Base-by-base conservation (phyloP, 1,140 invertebrate genomes). In the Thrips palmi region DNA sequence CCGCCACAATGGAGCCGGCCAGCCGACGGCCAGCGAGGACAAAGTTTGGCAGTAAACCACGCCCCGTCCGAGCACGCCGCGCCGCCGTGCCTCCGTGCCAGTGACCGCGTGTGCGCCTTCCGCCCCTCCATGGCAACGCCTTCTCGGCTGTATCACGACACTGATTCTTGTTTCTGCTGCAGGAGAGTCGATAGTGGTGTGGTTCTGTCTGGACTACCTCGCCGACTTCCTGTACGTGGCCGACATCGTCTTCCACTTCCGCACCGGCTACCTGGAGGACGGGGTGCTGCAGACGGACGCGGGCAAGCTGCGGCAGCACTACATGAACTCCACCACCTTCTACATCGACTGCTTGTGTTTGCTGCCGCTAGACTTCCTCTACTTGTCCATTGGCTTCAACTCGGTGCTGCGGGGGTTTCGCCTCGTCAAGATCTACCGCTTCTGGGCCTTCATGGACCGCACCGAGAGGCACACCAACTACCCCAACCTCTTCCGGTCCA, bases 381-480 rank as follows among this genome's bases (percentile, higher is more conserved):
- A 97, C 63, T 67, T 97, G 50, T 96, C 91, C 54, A 88, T 97
- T 58, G 89, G 87, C 47, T 97, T 92, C 69, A 96, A 94, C 62
- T 96, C 91, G 53, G 89, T 97, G 49, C 66, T 97, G 44, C 71
- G 93, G 49, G 87, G 85, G 59, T 96, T 94, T 67, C 83, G 93
- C 47, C 70, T 97, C 48, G 89, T 97, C 46, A 97, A 97, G 64
- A 93, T 97, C 54, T 96, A 96, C 60, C 59, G 64, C 45, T 97
- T 96, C 62, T 97, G 91, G 92, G 81, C 86, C 49, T 97, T 97
- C 60, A 84, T 97, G 76, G 92, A 98, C 62, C 70, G 91, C 40
- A 97, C 91, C 28, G 93, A 98, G 58, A 70, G 93, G 45, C 92
- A 98, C 58, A 97, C 92, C 31, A 97, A 97, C 63, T 97, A 96